These are phyloP conservation scores for Drosophila nigricruria DNA, from an alignment of 2,888 invertebrate species.

Conservation along the genomic window DNA sequence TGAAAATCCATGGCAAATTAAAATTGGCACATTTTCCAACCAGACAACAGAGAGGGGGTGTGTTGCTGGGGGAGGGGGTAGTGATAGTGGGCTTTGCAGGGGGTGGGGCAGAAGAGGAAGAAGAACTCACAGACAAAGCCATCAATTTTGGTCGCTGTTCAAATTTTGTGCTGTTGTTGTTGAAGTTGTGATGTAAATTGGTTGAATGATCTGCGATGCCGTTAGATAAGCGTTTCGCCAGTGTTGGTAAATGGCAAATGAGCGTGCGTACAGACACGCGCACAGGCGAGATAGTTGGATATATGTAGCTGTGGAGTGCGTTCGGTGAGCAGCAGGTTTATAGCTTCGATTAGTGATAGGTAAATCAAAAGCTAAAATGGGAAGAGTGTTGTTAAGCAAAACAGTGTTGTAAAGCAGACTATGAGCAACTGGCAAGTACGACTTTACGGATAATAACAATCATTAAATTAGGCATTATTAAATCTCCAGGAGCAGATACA, in stretches of 20 bases:
- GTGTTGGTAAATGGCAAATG: slow-evolving; percentile 4
- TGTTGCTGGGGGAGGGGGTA: not conserved
- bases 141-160: slow-evolving; percentile 19
- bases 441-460: no score
- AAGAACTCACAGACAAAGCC: slow-evolving; percentile 24
- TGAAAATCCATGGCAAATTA: slow-evolving; percentile 58
- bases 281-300: not conserved
- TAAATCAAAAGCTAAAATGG: not conserved
- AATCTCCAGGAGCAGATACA: no score
- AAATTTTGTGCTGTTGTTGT: slow-evolving; percentile 6
- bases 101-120: not conserved
- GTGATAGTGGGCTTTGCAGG: not conserved
- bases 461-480: no score
- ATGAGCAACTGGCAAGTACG: no score
- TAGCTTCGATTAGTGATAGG: not conserved
- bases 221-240: not conserved
- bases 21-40: slow-evolving; percentile 65
- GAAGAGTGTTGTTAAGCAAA: not conserved
- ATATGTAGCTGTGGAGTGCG: no score
- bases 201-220: slow-evolving; percentile 15
- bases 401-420: slow-evolving; percentile 1
- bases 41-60: not conserved
- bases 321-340: not conserved
- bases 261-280: no score
- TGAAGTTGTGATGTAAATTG: slow-evolving; percentile 23